Evolutionary conservation across 2,888 invertebrate species (phyloP), one percentile per base, ranked within the genome.

Genomic region (Athrips mouffetella): DNA sequence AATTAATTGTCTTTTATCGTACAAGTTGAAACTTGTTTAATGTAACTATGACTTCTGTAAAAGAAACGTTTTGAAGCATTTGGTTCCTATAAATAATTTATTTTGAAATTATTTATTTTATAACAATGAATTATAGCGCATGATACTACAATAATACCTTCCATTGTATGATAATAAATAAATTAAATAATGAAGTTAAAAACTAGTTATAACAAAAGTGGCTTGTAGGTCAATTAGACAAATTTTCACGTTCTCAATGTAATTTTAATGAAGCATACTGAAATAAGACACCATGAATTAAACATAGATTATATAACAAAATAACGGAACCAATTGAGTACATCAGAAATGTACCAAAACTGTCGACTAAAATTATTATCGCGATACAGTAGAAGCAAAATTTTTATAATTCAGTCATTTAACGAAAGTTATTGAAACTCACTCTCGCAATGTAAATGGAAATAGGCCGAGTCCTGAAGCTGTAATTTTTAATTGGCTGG

Each of bases 151-250:
- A 63, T 57, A 65, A 61, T 71, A 78, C 78, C 82, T 82, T 84
- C 81, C 84, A 80, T 60, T 65, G 55, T 63, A 63, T 60, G 73
- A 81, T 80, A 77, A 77, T 79, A 76, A 70, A 61, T 53, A 51
- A 51, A 58, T 62, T 35, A 20, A 41, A 23, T n/a, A n/a, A n/a
- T n/a, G n/a, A n/a, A n/a, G n/a, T n/a, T n/a, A 27, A 23, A 20
- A 41, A 35, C 31, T 45, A 45, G 35, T 16, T 45, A 52, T 58
- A 54, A 70, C 76, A 73, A 53, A 77, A 70, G 80, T 80, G 81
- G 76, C 80, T 82, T 83, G 54, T 80, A 78, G 80, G 86, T 86
- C 86, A 86, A 86, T 86, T 86, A 85, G 76, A 66, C 53, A 37
- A 21, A n/a, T 2, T 10, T 37, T 37, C 21, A 18, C 11, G 18